Base-by-base conservation (phyloP, 2,113 vertebrate genomes). In the Acrocephalus arundinaceus region DNA sequence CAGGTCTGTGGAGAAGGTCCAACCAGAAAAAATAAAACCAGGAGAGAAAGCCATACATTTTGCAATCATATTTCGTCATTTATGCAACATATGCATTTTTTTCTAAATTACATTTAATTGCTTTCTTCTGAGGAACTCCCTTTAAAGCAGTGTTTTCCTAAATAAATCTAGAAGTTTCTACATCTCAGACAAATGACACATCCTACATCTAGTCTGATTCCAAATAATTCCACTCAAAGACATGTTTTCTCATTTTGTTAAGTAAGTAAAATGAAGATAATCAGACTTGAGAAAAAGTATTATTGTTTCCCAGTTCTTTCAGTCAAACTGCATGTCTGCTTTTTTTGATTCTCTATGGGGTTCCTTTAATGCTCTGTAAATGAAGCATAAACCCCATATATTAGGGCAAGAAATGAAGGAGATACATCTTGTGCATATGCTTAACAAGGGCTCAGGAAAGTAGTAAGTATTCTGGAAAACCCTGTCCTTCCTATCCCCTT, bases 141-240 rank as follows among this genome's bases (percentile, higher is more conserved):
- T 96, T 97, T 90, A 97, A 96, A 96, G 41, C 19, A 88, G 89
- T 91, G 66, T 87, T 96, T 96, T 89, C 92, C 93, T 92, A 96
- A 94, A 83, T 63, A 96, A 89, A 23, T 87, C 86, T 92, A 97
- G 77, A 91, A 94, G 35, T 89, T 97, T 95, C 95, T 95, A 83
- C 76, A 96, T 96, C 89, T 96, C 49, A 88, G 81, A 93, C 95
- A 78, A 95, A 85, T 94, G 87, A 86, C 57, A 77, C 68, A 87
- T 87, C 61, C 77, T 93, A 61, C 87, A 84, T 87, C 86, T 86
- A 96, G 51, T 68, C 65, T 84, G 65, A 86, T 81, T 97, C 83
- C 90, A 96, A 97, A 94, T 81, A 66, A 85, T 80, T 96, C 28
- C 20, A 41, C 87, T 96, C 31, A 30, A 97, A 97, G 96, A 91